phyloP scores from a whole-genome alignment of 2,113 vertebrate species.

The Pimephales promelas region DNA sequence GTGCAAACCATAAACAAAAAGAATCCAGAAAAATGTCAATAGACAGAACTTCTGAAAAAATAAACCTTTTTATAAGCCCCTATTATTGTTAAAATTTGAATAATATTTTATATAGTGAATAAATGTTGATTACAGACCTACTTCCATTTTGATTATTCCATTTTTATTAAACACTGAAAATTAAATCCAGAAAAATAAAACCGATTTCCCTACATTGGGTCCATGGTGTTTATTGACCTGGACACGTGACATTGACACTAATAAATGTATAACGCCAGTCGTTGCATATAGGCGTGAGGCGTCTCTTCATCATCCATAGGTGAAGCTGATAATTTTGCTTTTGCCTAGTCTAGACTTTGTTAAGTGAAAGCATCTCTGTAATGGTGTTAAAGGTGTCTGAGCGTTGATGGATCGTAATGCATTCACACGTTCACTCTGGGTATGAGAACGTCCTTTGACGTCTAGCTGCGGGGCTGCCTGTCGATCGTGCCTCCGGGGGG shows the following conservation, averaged over 20 bases:
- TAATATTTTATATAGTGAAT: too few relatives aligned
- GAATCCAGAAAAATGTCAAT: too few relatives aligned
- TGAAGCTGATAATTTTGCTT: slow-evolving; percentile 46
- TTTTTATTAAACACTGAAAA: not conserved
- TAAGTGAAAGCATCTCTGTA: slow-evolving; percentile 58
- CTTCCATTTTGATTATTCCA: too few relatives aligned
- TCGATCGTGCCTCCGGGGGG: slow-evolving; percentile 38
- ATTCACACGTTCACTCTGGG: slow-evolving; percentile 68
- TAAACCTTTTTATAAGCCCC: too few relatives aligned
- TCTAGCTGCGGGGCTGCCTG: slow-evolving; percentile 53
- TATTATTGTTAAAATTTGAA: too few relatives aligned
- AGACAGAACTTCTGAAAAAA: too few relatives aligned
- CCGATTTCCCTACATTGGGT: not conserved
- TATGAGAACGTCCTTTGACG: slow-evolving; percentile 60
- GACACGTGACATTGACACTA: not conserved
- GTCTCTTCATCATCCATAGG: not conserved
- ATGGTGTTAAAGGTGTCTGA: slow-evolving; percentile 72
- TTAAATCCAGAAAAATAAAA: not conserved
- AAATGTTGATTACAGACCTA: too few relatives aligned
- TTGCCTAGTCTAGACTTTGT: slow-evolving; percentile 33
- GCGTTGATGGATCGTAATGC: slow-evolving; percentile 72
- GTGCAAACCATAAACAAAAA: not conserved
- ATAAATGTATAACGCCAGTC: not conserved
- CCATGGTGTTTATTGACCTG: not conserved
- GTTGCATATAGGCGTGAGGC: not conserved